Evolutionary conservation across 2,888 invertebrate genomes (phyloP), one percentile per base, ranked within the genome.

Genomic region (Boloria euphrosyne): DNA sequence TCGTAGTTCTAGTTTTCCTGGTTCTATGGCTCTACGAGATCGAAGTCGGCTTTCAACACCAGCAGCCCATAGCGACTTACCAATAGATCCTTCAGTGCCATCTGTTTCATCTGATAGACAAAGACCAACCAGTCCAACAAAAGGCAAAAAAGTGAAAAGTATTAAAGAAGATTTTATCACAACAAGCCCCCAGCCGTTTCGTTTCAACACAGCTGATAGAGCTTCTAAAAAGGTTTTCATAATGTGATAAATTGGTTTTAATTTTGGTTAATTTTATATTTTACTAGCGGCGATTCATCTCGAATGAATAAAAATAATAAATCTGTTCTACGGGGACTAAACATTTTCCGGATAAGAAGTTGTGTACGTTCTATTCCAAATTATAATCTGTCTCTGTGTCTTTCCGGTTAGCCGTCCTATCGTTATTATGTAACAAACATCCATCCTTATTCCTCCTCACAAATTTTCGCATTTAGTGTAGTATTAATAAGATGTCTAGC

Each of bases 21-120:
- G 95, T 0, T 93, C 94, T 1, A 95, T 95, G 95, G 95, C 94
- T 0, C 90, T 94, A 62, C 87, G 95, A 38, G 95, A 95, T 73
- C 84, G 89, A 10, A 91, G 91, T 67, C 83, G 87, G 5, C 80
- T 85, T 4, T 92, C 92, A 0, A 91, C 92, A 0, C 92, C 92
- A 2, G 92, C 86, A 1, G 92, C 90, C 1, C 92, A 91, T 69
- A 92, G 92, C 60, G 92, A 92, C 68, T 71, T 92, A 27, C 92
- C 92, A 1, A 89, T 85, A 47, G 92, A 92, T 66, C 88, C 92
- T 0, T 91, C 91, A 1, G 77, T 77, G 4, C 85, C 83, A 0
- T 90, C 92, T 1, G 76, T 81, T 3, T 75, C 83, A 2, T 89
- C 86, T 3, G 87, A 83, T 7, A 80, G 84, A 59, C 81, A 78